phyloP scores from a whole-genome alignment of 2,888 invertebrate genomes.

The Rhopalosiphum nymphaeae region DNA sequence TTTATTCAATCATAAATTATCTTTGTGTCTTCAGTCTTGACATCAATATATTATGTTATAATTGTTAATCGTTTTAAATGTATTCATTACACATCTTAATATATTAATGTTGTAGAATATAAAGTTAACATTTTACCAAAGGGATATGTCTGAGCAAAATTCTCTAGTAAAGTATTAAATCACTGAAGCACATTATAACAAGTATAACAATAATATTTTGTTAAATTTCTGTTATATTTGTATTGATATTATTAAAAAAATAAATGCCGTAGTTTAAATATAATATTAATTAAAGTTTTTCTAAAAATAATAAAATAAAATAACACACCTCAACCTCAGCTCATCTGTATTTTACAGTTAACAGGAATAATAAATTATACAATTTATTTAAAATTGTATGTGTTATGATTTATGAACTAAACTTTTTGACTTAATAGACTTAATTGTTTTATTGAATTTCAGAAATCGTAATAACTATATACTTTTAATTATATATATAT shows the following conservation, averaged over 20 bases:
- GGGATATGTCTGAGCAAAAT: neutral
- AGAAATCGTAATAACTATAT: too few species aligned
- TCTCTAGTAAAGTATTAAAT: neutral
- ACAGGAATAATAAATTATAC: too few species aligned
- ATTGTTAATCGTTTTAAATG: neutral
- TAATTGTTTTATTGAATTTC: too few species aligned
- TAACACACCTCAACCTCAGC: too few species aligned
- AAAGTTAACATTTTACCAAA: neutral
- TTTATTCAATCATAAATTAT: neutral
- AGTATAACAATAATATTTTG: neutral
- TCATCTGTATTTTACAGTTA: too few species aligned
- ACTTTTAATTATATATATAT: too few species aligned
- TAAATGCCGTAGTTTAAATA: neutral
- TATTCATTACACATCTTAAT: neutral
- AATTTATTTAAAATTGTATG: too few species aligned
- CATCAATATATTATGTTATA: neutral
- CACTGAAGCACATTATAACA: neutral
- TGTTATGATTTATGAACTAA: too few species aligned
- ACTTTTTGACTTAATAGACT: too few species aligned
- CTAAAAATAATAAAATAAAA: too few species aligned
- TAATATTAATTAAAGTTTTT: neutral
- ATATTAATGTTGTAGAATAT: neutral
- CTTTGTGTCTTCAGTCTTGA: neutral
- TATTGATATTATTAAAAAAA: neutral
- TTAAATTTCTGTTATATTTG: neutral